Evolutionary conservation across 2,888 invertebrate genomes (phyloP).

Genomic region (Allacma fusca): DNA sequence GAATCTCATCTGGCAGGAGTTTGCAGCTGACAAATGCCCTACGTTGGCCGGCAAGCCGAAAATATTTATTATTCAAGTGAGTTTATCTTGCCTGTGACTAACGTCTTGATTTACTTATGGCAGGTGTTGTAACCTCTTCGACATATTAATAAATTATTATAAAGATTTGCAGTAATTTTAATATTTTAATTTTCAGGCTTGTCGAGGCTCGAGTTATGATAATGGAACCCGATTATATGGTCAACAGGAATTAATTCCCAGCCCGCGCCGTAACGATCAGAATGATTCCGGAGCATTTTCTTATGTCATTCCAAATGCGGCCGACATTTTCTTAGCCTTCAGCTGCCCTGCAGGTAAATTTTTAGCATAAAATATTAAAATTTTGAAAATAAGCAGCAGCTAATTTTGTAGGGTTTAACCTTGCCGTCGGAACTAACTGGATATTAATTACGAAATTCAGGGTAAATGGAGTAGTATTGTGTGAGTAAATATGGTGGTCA

Average conservation of each 20-base stretch:
- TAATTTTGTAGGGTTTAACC: too few relatives aligned
- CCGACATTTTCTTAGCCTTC: slow-evolving; percentile 59
- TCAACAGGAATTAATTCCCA: background rate
- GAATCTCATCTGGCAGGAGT: slow-evolving; percentile 57
- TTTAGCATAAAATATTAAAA: too few relatives aligned
- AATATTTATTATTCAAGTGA: slow-evolving; percentile 62
- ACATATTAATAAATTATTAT: too few relatives aligned
- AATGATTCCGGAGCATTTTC: slow-evolving; percentile 58
- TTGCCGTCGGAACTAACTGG: too few relatives aligned
- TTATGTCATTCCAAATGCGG: slow-evolving; percentile 60
- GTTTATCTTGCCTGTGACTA: too few relatives aligned
- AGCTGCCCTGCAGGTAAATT: slow-evolving; percentile 56
- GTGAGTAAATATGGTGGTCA: too few relatives aligned
- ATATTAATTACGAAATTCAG: too few relatives aligned
- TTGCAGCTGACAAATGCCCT: slow-evolving; percentile 71
- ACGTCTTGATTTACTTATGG: too few relatives aligned
- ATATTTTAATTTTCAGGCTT: slow-evolving; percentile 51
- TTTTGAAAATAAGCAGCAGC: too few relatives aligned
- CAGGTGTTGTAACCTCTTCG: too few relatives aligned
- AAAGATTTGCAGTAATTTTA: too few relatives aligned
- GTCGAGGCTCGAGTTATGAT: slow-evolving; percentile 57
- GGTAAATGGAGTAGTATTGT: too few relatives aligned
- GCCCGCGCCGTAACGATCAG: slow-evolving; percentile 39
- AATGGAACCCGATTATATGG: slow-evolving; percentile 46
- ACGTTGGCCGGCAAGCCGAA: slow-evolving; percentile 85